A percentile compares a stretch with the other conserved stretches of the same genome.
phyloP scores from a whole-genome alignment of 2,888 invertebrate species.

The Hirudinaria manillensis region DNA sequence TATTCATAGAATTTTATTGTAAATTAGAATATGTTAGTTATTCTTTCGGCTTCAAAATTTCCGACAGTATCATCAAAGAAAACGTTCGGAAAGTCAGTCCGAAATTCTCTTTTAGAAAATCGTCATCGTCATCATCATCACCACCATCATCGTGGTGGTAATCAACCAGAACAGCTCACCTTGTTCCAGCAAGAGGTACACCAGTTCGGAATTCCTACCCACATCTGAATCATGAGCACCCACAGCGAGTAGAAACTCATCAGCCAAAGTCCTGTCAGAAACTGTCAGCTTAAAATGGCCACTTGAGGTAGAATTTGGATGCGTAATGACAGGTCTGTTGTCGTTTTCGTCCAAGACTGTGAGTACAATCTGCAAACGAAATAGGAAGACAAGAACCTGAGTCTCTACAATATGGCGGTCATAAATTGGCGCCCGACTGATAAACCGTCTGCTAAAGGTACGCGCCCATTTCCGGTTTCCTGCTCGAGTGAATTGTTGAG shows the following conservation, averaged over 20 bases:
- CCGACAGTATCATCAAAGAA: too few species aligned
- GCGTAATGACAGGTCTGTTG: not conserved
- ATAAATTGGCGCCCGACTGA: too few species aligned
- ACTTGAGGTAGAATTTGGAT: not conserved
- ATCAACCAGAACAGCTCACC: not conserved
- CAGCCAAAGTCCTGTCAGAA: not conserved
- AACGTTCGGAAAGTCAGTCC: too few species aligned
- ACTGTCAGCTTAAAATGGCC: not conserved
- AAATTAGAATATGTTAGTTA: not conserved
- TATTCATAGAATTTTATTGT: not conserved
- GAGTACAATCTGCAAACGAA: not conserved
- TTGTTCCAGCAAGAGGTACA: not conserved
- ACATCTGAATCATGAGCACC: not conserved
- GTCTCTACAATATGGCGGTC: too few species aligned
- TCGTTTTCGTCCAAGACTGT: not conserved
- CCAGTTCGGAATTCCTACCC: not conserved
- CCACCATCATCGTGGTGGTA: not conserved
- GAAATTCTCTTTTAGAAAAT: not conserved
- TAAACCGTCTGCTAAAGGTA: too few species aligned
- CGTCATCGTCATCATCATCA: not conserved
- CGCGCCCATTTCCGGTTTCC: too few species aligned
- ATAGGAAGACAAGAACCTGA: not conserved
- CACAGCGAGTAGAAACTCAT: not conserved
- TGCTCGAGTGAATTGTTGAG: too few species aligned
- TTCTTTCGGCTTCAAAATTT: too few species aligned